These are phyloP conservation scores for Habroteleia sp. DNA, from an alignment of 2,888 invertebrate species.

Conservation along the genomic window DNA sequence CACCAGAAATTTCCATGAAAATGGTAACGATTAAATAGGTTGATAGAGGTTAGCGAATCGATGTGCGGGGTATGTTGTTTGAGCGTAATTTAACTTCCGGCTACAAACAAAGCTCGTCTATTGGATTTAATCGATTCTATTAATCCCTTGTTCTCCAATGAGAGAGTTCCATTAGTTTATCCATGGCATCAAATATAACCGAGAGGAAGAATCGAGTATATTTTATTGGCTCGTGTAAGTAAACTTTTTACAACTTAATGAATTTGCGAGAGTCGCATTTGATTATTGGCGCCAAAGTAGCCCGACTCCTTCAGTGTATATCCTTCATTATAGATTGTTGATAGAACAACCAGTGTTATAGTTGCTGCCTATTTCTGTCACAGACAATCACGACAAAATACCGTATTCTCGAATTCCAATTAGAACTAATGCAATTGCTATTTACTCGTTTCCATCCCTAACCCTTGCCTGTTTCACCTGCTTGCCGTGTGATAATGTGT, in stretches of 20 bases:
- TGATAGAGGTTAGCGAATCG: conserved; percentile 4
- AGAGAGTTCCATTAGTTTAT: conserved; percentile 52
- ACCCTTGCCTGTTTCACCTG: conserved; percentile 6
- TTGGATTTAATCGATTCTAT: conserved; percentile 56
- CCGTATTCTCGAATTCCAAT: conserved; percentile 71
- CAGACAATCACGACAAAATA: conserved; percentile 43
- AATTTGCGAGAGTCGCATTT: conserved; percentile 11
- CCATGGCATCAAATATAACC: conserved; percentile 23
- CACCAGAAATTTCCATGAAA: conserved; percentile 41
- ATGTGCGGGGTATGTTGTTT: conserved; percentile 27
- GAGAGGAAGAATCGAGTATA: conserved; percentile 15
- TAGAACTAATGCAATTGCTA: conserved; percentile 69
- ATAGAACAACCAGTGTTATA: conserved; percentile 31
- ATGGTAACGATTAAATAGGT: conserved; percentile 33
- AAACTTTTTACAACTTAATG: conserved; percentile 39
- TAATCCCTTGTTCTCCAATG: conserved; percentile 56
- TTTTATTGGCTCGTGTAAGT: conserved; percentile 14
- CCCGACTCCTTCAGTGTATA: conserved; percentile 3
- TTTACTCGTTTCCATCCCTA: conserved; percentile 49
- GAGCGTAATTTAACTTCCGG: conserved; percentile 56
- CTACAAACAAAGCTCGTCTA: conserved; percentile 61
- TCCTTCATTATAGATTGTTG: no score
- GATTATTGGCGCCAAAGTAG: background rate
- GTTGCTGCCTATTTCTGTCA: conserved; percentile 57
- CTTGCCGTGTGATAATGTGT: conserved; percentile 5